A percentile compares a stretch with the other conserved stretches of the same genome.
Conservation (phyloP, 2,797 vertebrate genomes). For the Peromyscus aztecus region DNA sequence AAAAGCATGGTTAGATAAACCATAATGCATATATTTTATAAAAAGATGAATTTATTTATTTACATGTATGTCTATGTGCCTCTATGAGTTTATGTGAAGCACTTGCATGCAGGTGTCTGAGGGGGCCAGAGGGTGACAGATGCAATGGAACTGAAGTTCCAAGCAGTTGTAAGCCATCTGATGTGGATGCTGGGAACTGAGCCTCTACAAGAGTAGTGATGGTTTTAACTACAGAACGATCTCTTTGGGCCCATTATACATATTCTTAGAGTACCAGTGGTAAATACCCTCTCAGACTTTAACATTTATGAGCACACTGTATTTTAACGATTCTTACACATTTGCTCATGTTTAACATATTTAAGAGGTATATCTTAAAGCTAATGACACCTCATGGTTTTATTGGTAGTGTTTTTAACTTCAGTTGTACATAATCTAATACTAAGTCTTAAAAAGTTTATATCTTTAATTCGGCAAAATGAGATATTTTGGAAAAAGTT, state of each 20-base stretch:
- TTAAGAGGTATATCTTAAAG: constrained; percentile 4
- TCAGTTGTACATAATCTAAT: background rate
- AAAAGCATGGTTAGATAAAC: background rate
- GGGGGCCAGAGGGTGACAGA: background rate
- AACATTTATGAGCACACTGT: background rate
- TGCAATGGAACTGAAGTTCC: background rate
- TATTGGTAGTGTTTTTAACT: background rate
- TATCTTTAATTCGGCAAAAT: constrained; percentile 56
- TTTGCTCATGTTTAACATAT: background rate
- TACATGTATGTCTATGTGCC: background rate
- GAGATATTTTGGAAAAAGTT: background rate
- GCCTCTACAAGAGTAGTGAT: background rate
- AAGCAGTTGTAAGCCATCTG: background rate
- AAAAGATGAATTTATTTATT: too few species aligned
- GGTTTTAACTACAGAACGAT: background rate
- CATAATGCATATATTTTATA: background rate
- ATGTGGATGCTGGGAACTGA: background rate
- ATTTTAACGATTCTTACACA: background rate
- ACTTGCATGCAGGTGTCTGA: background rate
- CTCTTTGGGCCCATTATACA: background rate
- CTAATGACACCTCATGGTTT: background rate
- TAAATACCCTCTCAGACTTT: constrained; percentile 7
- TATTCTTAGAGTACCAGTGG: background rate
- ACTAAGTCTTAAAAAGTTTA: background rate
- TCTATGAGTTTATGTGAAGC: background rate